Evolutionary conservation across 2,797 vertebrate species (phyloP), one percentile per base, ranked within the genome.

Genomic region (Emys orbicularis): DNA sequence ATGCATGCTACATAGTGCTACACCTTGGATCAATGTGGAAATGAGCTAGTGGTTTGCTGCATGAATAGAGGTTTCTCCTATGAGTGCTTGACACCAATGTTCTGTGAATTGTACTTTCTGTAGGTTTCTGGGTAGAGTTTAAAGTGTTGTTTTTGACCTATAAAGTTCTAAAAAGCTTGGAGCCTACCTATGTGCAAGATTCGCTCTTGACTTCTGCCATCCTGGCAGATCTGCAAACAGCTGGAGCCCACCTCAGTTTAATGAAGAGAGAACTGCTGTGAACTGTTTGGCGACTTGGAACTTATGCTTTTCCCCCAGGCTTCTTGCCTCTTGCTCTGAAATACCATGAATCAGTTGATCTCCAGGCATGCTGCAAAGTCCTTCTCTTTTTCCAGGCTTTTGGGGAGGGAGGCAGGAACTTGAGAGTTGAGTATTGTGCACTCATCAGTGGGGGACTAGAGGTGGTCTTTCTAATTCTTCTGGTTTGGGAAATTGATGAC

Each of bases 251-350:
- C 10, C n/a, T 72, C 21, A 37, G 68, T 37, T 41, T 74, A 41
- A 41, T 41, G 10, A 10, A 37, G 8, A 74, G 68, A 50, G n/a
- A 65, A 54, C 81, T 79, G 44, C 18, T 41, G 47, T 41, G 12
- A 0, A 0, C 50, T 74, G 2, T 25, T 72, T 0, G 0, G 25
- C 4, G 3, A 76, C 82, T 47, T 37, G 41, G 47, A 7, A 25
- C 29, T 81, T 27, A 49, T 10, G 23, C 11, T 83, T 61, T 18
- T 4, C 15, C 59, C 6, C 13, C 31, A 16, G 6, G 59, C 12
- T 77, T 57, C 25, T 50, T 13, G 57, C 25, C 6, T 6, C 52
- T 81, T 29, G 1, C 29, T 12, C 5, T 31, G 50, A 41, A 65
- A 34, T 19, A 21, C n/a, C 6, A 53, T 5, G 1, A 74, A 74